Evolutionary conservation across 2,797 vertebrate species (phyloP).

Genomic region (Lacerta bilineata): DNA sequence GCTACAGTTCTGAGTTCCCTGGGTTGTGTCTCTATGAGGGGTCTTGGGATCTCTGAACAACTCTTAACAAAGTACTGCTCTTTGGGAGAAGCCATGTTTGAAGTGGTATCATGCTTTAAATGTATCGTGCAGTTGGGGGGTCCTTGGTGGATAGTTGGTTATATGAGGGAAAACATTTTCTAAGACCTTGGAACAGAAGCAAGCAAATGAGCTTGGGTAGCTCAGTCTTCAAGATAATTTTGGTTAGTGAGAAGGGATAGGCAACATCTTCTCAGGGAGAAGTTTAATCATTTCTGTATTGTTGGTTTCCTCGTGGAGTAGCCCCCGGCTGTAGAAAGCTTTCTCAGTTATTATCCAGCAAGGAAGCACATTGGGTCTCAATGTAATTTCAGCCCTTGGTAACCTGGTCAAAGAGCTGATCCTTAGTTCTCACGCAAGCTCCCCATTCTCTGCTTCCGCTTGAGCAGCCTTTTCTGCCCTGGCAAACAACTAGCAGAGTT

Average conservation of each 20-base stretch:
- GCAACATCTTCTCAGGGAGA: not conserved
- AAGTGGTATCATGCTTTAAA: too few species aligned
- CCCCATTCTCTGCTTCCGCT: not conserved
- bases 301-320: not conserved
- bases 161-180: not conserved
- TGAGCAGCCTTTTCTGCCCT: slow-evolving; percentile 16
- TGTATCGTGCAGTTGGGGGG: too few species aligned
- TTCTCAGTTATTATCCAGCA: fast-evolving
- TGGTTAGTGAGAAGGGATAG: not conserved
- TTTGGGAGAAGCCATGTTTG: too few species aligned
- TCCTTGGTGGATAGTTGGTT: not conserved
- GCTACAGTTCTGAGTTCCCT: too few species aligned
- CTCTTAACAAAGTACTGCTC: too few species aligned
- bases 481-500: not conserved
- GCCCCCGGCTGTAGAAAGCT: not conserved
- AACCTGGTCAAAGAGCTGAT: not conserved
- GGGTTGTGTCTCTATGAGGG: too few species aligned
- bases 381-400: not conserved
- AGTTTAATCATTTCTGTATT: not conserved
- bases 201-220: not conserved
- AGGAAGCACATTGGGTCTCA: not conserved
- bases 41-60: too few species aligned
- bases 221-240: not conserved
- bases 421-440: fast-evolving
- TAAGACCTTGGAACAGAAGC: not conserved